Conservation (phyloP, 2,113 vertebrate species). For the Ceratotherium simum region DNA sequence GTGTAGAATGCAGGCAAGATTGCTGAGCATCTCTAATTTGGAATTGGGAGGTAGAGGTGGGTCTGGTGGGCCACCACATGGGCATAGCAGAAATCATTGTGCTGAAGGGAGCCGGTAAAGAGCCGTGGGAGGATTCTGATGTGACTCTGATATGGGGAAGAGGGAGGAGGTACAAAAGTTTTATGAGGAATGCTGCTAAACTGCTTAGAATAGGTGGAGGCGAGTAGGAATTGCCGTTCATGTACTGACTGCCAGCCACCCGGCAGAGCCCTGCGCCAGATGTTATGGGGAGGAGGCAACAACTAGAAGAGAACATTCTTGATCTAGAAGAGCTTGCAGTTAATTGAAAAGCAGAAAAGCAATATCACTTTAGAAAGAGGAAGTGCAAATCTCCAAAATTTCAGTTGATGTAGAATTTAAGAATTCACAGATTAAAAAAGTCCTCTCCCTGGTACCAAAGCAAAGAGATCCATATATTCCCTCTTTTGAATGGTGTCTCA, state of each 20-base stretch:
- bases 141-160: not conserved
- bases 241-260: not conserved
- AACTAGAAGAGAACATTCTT: not conserved
- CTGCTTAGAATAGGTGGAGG: not conserved
- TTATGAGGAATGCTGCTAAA: not conserved
- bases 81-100: not conserved
- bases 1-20: not conserved
- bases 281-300: not conserved
- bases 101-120: not conserved
- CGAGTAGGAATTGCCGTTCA: not conserved
- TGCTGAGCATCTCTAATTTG: not conserved
- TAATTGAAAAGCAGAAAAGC: not conserved
- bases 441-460: not conserved
- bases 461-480: not conserved
- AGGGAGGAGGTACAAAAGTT: accelerated
- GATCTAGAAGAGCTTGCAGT: not conserved
- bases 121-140: not conserved
- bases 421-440: not conserved
- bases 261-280: not conserved
- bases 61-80: not conserved
- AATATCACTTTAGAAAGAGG: not conserved
- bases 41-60: not conserved
- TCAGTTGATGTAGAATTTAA: not conserved
- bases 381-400: not conserved
- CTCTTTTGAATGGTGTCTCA: not conserved